Conservation (phyloP, 2,888 invertebrate species). For the Melitaea athalia region DNA sequence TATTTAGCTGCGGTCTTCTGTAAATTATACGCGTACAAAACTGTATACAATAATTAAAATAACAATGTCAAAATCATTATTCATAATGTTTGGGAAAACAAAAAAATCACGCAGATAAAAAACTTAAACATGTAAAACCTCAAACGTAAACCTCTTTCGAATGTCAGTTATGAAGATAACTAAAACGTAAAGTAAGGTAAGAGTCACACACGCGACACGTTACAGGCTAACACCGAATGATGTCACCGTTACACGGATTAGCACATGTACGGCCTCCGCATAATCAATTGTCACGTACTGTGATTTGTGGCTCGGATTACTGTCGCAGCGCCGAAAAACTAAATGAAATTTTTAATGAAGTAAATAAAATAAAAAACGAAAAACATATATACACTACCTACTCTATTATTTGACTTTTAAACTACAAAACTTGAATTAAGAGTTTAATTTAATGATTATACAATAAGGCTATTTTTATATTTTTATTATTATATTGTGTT, state of each 20-base stretch:
- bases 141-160: conserved; percentile 1
- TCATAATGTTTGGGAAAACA: neutral
- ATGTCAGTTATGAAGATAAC: neutral
- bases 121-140: conserved; percentile 6
- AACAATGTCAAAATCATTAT: neutral
- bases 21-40: too few relatives aligned
- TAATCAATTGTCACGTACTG: conserved; percentile 28
- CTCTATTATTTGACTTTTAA: too few relatives aligned
- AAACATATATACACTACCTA: too few relatives aligned
- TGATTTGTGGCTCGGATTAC: conserved; percentile 22
- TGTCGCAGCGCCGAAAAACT: neutral
- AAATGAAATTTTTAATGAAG: neutral
- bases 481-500: too few relatives aligned
- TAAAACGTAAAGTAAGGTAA: neutral
- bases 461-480: too few relatives aligned
- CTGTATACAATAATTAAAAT: neutral
- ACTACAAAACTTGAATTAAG: too few relatives aligned
- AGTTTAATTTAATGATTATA: too few relatives aligned
- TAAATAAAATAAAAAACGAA: neutral
- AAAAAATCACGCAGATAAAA: neutral
- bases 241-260: conserved; percentile 41
- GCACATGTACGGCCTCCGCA: conserved; percentile 44
- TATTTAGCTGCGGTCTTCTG: too few relatives aligned
- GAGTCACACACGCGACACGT: conserved; percentile 20
- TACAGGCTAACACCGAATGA: conserved; percentile 34